Evolutionary conservation across 2,888 invertebrate genomes (phyloP), one percentile per base, ranked within the genome.

Genomic region (Melanotus villosus): DNA sequence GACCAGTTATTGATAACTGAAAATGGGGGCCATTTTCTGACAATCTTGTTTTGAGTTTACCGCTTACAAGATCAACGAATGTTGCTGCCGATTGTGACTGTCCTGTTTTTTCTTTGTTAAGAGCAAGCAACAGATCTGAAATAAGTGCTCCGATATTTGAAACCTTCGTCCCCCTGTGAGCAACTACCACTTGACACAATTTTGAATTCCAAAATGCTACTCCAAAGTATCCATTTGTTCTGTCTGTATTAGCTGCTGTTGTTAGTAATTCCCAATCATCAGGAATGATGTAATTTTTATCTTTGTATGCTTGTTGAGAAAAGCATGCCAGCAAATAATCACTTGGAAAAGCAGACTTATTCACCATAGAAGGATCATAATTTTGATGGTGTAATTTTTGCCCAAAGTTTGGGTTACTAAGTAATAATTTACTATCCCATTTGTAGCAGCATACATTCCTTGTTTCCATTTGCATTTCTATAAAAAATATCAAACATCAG

Each of bases 81-180:
- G 70, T 58, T 3, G 66, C 52, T 43, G 70, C 70, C 12, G 70
- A 70, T 21, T 63, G 54, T 12, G 70, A 56, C 18, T 70, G 70
- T 12, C 32, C 1, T n/a, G 47, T 50, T 36, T 47, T 19, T 10
- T 12, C 16, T 10, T 50, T 19, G 5, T 63, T 66, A 1, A 60
- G 34, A 65, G 56, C 47, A 0, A 71, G 43, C 18, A 43, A 38
- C n/a, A 43, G 5, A 47, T 68, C 71, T 2, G 57, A 2, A 26
- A 57, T 7, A 32, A 71, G 7, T 1, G 65, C 45, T 0, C 71
- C 68, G 2, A 19, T 9, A n/a, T 64, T 71, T 10, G 19, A 14
- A 9, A 50, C 1, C 14, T 52, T 12, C 4, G 71, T 71, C 36
- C 71, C 71, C 45, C 68, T 63, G 19, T 71, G 68, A 16, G 71